Evolutionary conservation across 2,113 vertebrate species (phyloP).

Genomic region (Apistogramma diplotaenia): DNA sequence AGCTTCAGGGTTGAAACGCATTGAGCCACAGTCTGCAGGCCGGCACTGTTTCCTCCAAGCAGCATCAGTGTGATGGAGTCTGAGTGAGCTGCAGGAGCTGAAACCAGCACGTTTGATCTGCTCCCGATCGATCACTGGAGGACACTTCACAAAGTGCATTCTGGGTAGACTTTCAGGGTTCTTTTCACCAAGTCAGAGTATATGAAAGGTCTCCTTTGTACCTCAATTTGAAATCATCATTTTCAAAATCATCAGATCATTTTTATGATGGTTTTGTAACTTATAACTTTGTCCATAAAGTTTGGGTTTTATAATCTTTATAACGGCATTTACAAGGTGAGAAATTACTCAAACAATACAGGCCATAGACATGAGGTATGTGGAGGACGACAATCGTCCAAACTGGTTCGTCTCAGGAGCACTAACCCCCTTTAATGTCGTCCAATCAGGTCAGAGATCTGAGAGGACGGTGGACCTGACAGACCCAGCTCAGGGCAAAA

Average conservation of each 20-base stretch:
- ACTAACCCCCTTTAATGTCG: accelerated
- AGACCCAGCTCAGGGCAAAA: background rate
- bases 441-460: background rate
- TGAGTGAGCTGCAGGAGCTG: too few species aligned
- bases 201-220: too few species aligned
- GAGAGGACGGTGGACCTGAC: background rate
- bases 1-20: too few species aligned
- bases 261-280: background rate
- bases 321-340: too few species aligned
- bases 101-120: background rate
- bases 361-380: background rate
- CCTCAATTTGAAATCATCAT: too few species aligned
- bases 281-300: background rate
- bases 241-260: too few species aligned
- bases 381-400: background rate
- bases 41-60: too few species aligned
- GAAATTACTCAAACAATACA: background rate
- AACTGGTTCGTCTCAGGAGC: background rate
- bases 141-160: background rate
- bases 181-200: background rate
- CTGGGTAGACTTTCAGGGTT: background rate
- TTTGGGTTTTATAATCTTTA: background rate
- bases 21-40: too few species aligned
- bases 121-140: background rate
- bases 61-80: too few species aligned